Evolutionary conservation across 2,797 vertebrate species (phyloP).

Genomic region (Masticophis lateralis): DNA sequence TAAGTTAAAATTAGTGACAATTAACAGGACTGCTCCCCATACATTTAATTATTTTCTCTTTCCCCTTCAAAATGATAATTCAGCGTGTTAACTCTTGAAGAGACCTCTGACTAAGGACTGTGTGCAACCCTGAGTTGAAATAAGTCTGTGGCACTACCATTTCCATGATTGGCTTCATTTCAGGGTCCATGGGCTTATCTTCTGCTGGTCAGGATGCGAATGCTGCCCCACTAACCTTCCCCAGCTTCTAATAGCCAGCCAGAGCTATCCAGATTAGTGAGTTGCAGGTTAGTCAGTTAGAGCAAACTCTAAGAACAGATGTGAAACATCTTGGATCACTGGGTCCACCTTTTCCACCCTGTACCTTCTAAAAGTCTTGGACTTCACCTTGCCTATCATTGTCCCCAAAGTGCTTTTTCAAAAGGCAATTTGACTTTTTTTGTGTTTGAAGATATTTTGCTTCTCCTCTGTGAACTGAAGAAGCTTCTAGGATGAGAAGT

Average conservation of each 20-base stretch:
- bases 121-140: neutral
- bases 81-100: neutral
- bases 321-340: neutral
- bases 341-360: neutral
- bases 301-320: neutral
- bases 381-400: neutral
- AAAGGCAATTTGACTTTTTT: neutral
- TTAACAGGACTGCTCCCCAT: neutral
- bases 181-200: neutral
- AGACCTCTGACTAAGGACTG: neutral
- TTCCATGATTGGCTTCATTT: neutral
- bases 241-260: neutral
- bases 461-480: neutral
- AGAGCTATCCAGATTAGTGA: neutral
- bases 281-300: neutral
- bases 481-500: neutral
- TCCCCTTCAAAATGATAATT: neutral
- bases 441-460: neutral
- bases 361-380: neutral
- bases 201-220: neutral
- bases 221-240: neutral
- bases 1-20: neutral
- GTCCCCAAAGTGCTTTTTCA: neutral
- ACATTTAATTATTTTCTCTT: neutral
- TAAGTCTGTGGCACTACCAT: neutral